Percentiles rank a stretch among this genome's conserved stretches.
Conservation (phyloP, 2,113 vertebrate genomes). For the Micromys minutus region DNA sequence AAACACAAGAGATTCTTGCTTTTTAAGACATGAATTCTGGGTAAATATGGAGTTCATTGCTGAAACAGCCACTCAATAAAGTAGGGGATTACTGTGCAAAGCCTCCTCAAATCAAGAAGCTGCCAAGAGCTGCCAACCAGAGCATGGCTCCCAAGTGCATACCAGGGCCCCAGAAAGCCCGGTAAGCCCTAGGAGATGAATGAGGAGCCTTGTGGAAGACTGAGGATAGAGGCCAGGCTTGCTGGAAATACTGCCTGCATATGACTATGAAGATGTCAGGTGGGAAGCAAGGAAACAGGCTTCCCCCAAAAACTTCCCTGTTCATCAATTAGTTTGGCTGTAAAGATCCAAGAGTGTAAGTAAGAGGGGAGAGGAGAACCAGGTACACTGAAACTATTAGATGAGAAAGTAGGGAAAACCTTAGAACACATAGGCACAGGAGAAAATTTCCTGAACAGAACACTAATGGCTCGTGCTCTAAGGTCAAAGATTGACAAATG, state of each 20-base stretch:
- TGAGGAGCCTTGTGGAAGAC: background rate
- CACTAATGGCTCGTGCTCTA: too few relatives aligned
- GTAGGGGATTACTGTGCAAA: constrained; percentile 80
- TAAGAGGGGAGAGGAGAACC: too few relatives aligned
- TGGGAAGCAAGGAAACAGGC: background rate
- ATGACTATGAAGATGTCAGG: background rate
- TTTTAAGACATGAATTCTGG: constrained; percentile 72
- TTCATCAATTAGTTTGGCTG: background rate
- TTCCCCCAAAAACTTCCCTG: background rate
- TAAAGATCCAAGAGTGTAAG: background rate
- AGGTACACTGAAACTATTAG: too few relatives aligned
- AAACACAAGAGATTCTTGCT: constrained; percentile 64
- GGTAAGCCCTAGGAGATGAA: background rate
- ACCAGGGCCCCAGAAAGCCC: background rate
- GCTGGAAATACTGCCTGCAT: background rate
- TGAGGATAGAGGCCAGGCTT: background rate
- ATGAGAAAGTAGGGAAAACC: too few relatives aligned
- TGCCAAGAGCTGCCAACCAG: constrained; percentile 48
- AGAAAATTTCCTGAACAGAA: too few relatives aligned
- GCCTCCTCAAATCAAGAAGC: constrained; percentile 74
- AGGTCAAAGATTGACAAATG: too few relatives aligned
- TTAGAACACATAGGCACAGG: too few relatives aligned
- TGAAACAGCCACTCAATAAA: constrained; percentile 80
- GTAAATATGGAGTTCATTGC: constrained; percentile 57
- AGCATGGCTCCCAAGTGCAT: background rate